phyloP scores from a whole-genome alignment of 2,888 invertebrate species.

The Ommatoiulus sabulosus region DNA sequence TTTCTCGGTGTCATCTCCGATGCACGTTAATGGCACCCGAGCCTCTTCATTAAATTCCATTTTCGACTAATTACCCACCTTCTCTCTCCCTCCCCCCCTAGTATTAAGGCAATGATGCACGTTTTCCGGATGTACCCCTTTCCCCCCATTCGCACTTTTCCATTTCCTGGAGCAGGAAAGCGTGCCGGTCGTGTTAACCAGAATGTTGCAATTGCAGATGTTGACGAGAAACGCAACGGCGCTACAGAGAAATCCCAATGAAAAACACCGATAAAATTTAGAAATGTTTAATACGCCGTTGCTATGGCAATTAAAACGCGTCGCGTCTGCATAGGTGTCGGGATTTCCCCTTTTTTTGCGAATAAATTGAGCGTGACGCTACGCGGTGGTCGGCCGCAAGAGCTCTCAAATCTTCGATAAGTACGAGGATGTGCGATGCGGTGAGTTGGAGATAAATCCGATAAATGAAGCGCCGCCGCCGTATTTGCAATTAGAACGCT shows the following conservation, averaged over 20 bases:
- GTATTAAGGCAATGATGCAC: neutral
- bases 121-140: neutral
- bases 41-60: slow-evolving; percentile 19
- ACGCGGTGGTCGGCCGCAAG: neutral
- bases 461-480: neutral
- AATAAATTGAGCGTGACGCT: neutral
- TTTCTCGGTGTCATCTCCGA: neutral
- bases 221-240: neutral
- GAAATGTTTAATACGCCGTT: neutral
- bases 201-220: neutral
- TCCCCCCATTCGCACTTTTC: neutral
- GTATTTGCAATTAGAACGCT: too few species aligned
- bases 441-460: neutral
- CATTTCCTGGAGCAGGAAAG: neutral
- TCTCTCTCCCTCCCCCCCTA: neutral
- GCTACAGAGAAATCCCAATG: neutral
- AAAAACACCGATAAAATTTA: too few species aligned
- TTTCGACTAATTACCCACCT: slow-evolving; percentile 12
- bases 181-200: neutral
- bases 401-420: neutral
- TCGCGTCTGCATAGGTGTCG: neutral
- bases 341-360: neutral
- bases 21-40: slow-evolving; percentile 1
- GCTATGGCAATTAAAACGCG: neutral
- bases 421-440: neutral